Conservation (phyloP, 1,140 invertebrate species). For the Lepidotrigona ventralis region DNA sequence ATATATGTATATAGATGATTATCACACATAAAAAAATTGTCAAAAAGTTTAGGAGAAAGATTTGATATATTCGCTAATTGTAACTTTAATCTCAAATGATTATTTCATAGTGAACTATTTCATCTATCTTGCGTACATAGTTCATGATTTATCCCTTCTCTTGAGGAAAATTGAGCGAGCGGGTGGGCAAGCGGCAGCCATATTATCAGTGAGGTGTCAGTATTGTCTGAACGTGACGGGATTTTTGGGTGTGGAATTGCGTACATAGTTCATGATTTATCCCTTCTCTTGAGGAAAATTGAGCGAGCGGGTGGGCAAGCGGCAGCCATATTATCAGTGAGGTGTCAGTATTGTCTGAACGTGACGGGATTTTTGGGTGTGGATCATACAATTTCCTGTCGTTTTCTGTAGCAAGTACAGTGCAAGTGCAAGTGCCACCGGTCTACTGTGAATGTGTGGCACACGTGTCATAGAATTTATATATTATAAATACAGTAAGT, state of each 20-base stretch:
- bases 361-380: constrained; percentile 79
- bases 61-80: not conserved
- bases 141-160: constrained; percentile 28
- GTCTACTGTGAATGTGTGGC: constrained; percentile 71
- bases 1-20: not conserved
- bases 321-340: constrained; percentile 79
- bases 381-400: constrained; percentile 73
- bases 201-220: constrained; percentile 80
- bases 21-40: not conserved
- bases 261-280: constrained; percentile 28
- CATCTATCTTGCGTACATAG: constrained; percentile 16
- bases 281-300: constrained; percentile 1
- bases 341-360: constrained; percentile 80
- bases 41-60: not conserved
- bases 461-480: constrained; percentile 62
- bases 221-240: constrained; percentile 79
- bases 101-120: not conserved
- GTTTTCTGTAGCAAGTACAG: constrained; percentile 62
- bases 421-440: constrained; percentile 70
- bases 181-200: constrained; percentile 71
- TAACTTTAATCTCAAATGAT: not conserved
- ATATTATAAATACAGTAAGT: constrained; percentile 55
- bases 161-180: constrained; percentile 17
- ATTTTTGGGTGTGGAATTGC: no score
- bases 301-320: constrained; percentile 51